These are phyloP conservation scores for Rhogogaster chlorosoma DNA, from an alignment of 2,888 invertebrate species.

Conservation along the genomic window DNA sequence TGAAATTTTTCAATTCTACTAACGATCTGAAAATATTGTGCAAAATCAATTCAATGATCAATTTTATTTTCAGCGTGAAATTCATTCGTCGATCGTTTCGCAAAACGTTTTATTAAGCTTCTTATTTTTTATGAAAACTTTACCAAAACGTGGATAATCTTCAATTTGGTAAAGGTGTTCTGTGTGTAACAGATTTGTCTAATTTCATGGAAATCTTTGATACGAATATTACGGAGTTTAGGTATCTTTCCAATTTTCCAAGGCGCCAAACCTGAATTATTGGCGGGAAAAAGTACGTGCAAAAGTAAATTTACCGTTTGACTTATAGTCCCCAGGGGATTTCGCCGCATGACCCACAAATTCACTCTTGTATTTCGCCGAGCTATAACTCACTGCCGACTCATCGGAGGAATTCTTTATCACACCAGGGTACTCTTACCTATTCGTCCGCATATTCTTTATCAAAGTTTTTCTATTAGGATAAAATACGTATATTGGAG, in stretches of 20 bases:
- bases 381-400: not conserved
- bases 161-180: too few species aligned
- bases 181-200: too few species aligned
- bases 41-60: too few species aligned
- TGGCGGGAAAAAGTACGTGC: not conserved
- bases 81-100: too few species aligned
- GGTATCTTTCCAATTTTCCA: not conserved
- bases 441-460: not conserved
- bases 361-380: constrained; percentile 33
- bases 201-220: not conserved
- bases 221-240: not conserved
- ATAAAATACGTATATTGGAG: too few species aligned
- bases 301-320: constrained; percentile 29
- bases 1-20: too few species aligned
- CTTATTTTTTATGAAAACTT: too few species aligned
- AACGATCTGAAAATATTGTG: too few species aligned
- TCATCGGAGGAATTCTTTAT: constrained; percentile 17
- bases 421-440: not conserved
- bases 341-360: constrained; percentile 18
- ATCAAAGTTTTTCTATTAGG: not conserved
- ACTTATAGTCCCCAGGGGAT: constrained; percentile 7
- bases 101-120: too few species aligned
- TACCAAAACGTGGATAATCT: too few species aligned
- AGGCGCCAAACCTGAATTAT: constrained; percentile 23
- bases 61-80: too few species aligned